phyloP scores from a whole-genome alignment of 2,888 invertebrate species.

The Leucoptera coffeella region DNA sequence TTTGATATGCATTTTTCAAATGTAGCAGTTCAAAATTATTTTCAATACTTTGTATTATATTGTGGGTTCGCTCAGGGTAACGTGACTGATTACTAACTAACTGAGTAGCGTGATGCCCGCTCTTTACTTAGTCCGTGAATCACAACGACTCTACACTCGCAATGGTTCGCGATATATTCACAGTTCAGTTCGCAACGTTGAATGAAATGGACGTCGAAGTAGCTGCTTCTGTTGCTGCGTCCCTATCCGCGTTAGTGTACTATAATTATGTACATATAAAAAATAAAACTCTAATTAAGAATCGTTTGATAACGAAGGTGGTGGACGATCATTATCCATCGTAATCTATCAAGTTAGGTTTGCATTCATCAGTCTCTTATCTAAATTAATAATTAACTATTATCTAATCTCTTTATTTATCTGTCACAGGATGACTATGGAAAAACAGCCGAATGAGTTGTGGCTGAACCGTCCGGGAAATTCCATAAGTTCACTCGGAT shows the following conservation, averaged over 20 bases:
- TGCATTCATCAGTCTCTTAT: not conserved
- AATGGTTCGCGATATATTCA: too few relatives aligned
- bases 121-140: too few relatives aligned
- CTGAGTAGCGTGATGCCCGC: too few relatives aligned
- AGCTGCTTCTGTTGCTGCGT: constrained; percentile 4
- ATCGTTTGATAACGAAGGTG: constrained; percentile 2
- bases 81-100: too few relatives aligned
- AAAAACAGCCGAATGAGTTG: constrained; percentile 3
- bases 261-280: constrained; percentile 3
- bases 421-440: constrained; percentile 4
- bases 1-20: too few relatives aligned
- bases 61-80: too few relatives aligned
- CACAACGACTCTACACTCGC: too few relatives aligned
- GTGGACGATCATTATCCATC: constrained; percentile 3
- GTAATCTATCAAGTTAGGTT: constrained; percentile 1
- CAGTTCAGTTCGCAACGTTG: too few relatives aligned
- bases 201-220: constrained; percentile 6
- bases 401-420: constrained; percentile 2
- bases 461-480: constrained; percentile 3
- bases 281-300: constrained; percentile 1
- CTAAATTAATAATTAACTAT: constrained; percentile 1
- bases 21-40: too few relatives aligned
- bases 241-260: constrained; percentile 3
- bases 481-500: constrained; percentile 5
- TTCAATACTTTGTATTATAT: too few relatives aligned